Evolutionary conservation across 2,797 vertebrate species (phyloP).

Genomic region (Bothrops alternatus): DNA sequence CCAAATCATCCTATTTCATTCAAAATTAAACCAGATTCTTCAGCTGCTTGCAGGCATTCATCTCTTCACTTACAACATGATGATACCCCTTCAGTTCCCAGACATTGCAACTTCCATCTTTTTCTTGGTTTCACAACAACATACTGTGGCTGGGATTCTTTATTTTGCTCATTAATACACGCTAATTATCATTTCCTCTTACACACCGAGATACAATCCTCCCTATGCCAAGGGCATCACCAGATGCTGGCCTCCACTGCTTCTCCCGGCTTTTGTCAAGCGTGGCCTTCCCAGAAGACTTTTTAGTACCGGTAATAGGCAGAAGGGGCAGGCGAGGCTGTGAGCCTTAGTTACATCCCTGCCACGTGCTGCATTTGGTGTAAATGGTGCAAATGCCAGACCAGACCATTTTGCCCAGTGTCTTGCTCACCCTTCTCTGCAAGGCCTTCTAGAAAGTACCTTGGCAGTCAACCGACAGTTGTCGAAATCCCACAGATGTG

Average conservation of each 20-base stretch:
- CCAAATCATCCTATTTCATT: background rate
- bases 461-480: background rate
- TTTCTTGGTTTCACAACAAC: background rate
- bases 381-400: background rate
- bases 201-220: background rate
- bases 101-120: background rate
- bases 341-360: background rate
- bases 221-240: background rate
- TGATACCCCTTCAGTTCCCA: background rate
- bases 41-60: background rate
- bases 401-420: background rate
- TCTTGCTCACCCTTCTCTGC: background rate
- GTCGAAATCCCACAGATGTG: background rate
- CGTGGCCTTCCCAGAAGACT: background rate
- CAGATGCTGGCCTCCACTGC: background rate
- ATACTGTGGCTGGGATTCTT: no score
- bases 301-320: background rate
- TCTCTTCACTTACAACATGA: background rate
- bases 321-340: background rate
- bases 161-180: background rate
- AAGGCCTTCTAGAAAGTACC: background rate
- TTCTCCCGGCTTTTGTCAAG: no score
- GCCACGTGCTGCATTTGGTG: background rate
- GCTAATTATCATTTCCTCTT: background rate
- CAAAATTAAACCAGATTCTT: background rate